Evolutionary conservation across 2,113 vertebrate genomes (phyloP), one percentile per base, ranked within the genome.

Genomic region (Platycercus adscitus): DNA sequence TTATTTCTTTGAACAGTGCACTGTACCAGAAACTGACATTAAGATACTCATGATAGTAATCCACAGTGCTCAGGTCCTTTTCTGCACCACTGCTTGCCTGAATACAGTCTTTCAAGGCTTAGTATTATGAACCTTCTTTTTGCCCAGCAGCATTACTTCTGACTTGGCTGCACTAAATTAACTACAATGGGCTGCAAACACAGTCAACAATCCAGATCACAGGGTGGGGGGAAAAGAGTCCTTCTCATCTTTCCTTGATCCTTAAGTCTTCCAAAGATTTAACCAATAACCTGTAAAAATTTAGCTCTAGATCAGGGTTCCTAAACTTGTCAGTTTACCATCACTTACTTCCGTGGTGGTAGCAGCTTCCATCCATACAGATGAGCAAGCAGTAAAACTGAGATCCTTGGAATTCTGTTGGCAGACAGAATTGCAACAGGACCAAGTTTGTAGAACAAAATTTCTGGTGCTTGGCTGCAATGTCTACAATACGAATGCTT

Each of bases 401-500:
- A 75, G 55, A 77, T 58, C 31, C 64, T 53, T 14, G 10, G 28
- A n/a, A 21, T 61, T 39, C 46, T 41, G 26, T 13, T 18, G 28
- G n/a, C 35, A 71, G 43, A 29, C 26, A 89, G 37, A 37, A 50
- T 3, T 12, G 19, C 43, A 71, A 44, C 1, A 68, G 65, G 10
- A 64, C 6, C 1, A 6, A 23, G 41, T 18, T 0, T 15, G 16
- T 7, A 69, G 33, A 55, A 90, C 18, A 47, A 25, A 46, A 56
- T 13, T 68, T 66, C 24, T 44, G 52, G 9, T 20, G 56, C 33
- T 82, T 58, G 70, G 44, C 28, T 65, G 58, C 47, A 56, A 4
- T 2, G 25, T 7, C 49, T 69, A 53, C 8, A 8, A 4, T 10
- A 19, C 0, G 0, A 23, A 15, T 5, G 6, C 29, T 28, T 10